Percentiles rank a stretch among this genome's conserved stretches.
These are phyloP conservation scores for Pteronura brasiliensis DNA, from an alignment of 2,113 vertebrate genomes.

Conservation along the genomic window DNA sequence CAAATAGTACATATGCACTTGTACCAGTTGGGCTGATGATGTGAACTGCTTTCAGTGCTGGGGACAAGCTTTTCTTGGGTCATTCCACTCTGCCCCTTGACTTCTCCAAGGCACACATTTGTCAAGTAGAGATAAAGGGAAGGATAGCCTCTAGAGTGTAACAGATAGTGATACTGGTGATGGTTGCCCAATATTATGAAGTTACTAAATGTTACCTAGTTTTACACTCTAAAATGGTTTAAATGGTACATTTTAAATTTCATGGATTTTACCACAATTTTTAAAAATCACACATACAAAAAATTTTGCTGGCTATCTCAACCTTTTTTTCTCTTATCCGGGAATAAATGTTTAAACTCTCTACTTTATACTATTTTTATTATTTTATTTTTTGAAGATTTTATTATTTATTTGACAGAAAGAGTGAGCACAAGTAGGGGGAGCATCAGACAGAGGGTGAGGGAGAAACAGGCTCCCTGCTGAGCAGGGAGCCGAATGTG, in stretches of 20 bases:
- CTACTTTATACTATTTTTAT: neutral
- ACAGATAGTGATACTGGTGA: neutral
- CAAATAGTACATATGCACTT: neutral
- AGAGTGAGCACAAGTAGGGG: too few species aligned
- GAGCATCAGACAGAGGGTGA: too few species aligned
- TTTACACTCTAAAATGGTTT: neutral
- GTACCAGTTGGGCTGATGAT: neutral
- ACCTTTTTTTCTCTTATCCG: neutral
- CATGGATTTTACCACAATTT: neutral
- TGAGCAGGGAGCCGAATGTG: too few species aligned
- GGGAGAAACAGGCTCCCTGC: too few species aligned
- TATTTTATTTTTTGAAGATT: too few species aligned
- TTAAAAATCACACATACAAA: neutral
- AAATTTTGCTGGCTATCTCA: neutral
- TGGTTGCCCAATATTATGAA: neutral
- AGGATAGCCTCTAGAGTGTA: neutral
- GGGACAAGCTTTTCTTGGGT: neutral
- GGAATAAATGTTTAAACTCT: neutral
- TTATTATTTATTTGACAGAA: too few species aligned
- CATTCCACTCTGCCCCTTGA: neutral
- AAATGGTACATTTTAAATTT: neutral
- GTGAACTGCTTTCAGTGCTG: neutral
- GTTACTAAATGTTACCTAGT: neutral
- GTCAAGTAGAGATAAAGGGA: neutral
- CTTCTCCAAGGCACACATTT: neutral